Base-by-base conservation (phyloP, 2,888 invertebrate genomes). In the Heliconius erato region DNA sequence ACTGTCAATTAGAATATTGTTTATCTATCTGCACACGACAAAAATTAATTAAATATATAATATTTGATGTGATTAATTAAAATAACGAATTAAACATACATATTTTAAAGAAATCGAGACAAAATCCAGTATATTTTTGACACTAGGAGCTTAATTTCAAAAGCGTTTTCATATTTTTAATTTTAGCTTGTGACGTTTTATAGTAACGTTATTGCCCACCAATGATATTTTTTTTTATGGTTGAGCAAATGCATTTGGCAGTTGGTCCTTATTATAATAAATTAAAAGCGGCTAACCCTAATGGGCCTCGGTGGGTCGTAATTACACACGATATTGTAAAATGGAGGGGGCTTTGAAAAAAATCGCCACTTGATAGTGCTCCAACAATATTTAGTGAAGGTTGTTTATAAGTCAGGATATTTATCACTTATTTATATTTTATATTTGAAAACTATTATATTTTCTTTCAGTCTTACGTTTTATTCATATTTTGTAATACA, bases 251-350 rank as follows among this genome's bases (percentile, higher is more conserved):
- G 88, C 91, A 89, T 91, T 89, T 92, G 93, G 91, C 95, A 92
- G 95, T 94, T 94, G 94, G 92, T 90, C 91, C 93, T 94, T 94
- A 94, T 95, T 94, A 94, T 92, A 94, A 94, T 94, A 94, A 94
- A 94, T 94, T 94, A 94, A 94, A 92, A 92, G 90, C 91, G 91
- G 91, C 89, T 90, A 88, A 89, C 91, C 92, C 91, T 94, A 94
- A 95, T 94, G 93, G 93, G 88, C 88, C 89, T 90, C 88, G 87
- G 83, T 89, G 90, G 90, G 83, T 90, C 91, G 90, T 94, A 95
- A 94, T 94, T 94, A 92, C 89, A 90, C 89, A 88, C 89, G 89
- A 91, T 91, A 92, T 92, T 91, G 91, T 91, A 91, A 93, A 91
- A 91, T 89, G 91, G 91, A 91, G 92, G 92, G 91, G 89, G 91